Evolutionary conservation across 2,113 vertebrate species (phyloP).

Genomic region (Vanacampus margaritifer): DNA sequence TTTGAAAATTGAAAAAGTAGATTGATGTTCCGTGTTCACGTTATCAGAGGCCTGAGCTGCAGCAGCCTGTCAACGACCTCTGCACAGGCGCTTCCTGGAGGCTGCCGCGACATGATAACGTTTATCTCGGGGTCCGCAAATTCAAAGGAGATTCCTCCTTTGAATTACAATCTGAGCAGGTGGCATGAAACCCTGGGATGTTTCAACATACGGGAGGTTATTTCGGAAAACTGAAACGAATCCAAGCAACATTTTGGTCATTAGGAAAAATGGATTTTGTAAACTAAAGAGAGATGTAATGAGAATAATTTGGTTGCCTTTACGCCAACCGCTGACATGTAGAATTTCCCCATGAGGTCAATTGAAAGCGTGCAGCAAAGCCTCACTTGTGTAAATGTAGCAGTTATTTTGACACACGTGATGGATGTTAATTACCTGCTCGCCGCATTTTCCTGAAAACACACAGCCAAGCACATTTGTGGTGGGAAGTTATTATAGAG

Average conservation of each 20-base stretch:
- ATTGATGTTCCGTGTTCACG: background rate
- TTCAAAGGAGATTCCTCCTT: constrained; percentile 5
- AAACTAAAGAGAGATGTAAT: background rate
- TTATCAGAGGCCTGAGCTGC: constrained; percentile 13
- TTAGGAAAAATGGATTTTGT: background rate
- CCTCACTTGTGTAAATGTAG: constrained; percentile 60
- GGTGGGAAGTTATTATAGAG: constrained; percentile 33
- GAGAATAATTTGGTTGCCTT: constrained; percentile 5
- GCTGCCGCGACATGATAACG: constrained; percentile 59
- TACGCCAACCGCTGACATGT: constrained; percentile 39
- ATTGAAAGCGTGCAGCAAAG: constrained; percentile 36
- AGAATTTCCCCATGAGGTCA: constrained; percentile 39
- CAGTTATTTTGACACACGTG: constrained; percentile 61
- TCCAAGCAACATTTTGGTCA: background rate
- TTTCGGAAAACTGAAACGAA: background rate
- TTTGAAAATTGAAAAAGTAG: background rate
- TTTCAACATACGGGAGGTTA: background rate
- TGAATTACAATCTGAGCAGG: constrained; percentile 32
- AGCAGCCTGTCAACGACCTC: constrained; percentile 28
- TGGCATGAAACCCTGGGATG: background rate
- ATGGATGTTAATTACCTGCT: constrained; percentile 69
- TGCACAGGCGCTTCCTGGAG: constrained; percentile 19
- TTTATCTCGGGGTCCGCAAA: constrained; percentile 51
- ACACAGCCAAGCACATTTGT: constrained; percentile 57
- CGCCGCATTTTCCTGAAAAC: constrained; percentile 37